Base-by-base conservation (phyloP, 2,888 invertebrate genomes). In the Drosophila longiperda region DNA sequence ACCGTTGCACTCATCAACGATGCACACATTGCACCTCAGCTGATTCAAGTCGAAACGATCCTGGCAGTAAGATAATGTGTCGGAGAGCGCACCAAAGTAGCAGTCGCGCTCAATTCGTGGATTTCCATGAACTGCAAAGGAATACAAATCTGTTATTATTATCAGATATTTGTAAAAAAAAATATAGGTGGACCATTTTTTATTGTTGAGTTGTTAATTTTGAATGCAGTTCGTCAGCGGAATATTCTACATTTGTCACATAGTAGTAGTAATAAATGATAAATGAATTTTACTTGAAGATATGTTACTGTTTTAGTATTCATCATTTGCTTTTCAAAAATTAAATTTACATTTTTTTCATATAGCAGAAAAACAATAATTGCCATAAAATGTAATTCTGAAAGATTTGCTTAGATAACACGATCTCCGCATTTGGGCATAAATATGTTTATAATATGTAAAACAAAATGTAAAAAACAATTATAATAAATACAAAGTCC, bases 21-120 rank as follows among this genome's bases (percentile, higher is more conserved):
- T 64, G 73, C 92, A 92, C 7, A 92, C 92, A 34, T 92, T 88
- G 55, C 92, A 93, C 42, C 84, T 73, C 50, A 92, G 60, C 65
- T 1, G 23, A 23, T 23, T 23, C 23, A 23, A 23, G 1, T 23
- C 23, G 1, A 23, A 23, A 23, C 23, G 23, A 23, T 23, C 23
- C 34, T 83, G 80, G 67, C 93, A 92, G 15, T 93, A 93, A 2
- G 53, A 36, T 5, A 87, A 68, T 0, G 87, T 90, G 38, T 91
- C 79, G 42, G 64, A 71, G 0, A 91, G n/a, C 49, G 92, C 91
- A 38, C 92, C 92, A 11, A 90, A 92, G 73, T 83, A 93, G 66
- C 92, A 92, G 64, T 74, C 78, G 59, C 91, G 87, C 32, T 78
- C 65, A 42, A 88, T 74, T 34, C 81, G 82, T 0, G 78, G 74